These are phyloP conservation scores for Ciconia nigra DNA, from an alignment of 2,797 vertebrate species.

Conservation along the genomic window DNA sequence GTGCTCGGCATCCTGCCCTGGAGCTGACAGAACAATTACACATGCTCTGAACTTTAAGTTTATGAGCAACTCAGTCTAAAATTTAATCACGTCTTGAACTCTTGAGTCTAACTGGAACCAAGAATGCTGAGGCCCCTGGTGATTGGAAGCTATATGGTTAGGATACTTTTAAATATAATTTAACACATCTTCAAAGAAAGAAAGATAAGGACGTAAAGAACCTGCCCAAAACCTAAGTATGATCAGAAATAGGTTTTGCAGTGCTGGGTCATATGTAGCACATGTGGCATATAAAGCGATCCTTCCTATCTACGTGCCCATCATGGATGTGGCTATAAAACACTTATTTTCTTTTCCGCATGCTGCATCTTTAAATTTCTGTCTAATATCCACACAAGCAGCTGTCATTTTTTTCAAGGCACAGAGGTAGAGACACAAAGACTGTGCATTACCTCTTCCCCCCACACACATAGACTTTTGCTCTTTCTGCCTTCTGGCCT, in stretches of 20 bases:
- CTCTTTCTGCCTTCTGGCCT: conserved; percentile 28
- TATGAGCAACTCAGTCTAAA: not conserved
- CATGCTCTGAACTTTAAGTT: not conserved
- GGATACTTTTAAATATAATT: not conserved
- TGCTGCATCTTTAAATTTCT: not conserved
- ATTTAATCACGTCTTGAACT: not conserved
- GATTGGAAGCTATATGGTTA: not conserved
- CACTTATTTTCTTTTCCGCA: not conserved
- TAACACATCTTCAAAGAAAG: not conserved
- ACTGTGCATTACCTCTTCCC: not conserved
- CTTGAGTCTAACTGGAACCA: not conserved
- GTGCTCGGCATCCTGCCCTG: not conserved
- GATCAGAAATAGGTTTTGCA: not conserved
- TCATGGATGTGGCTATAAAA: not conserved
- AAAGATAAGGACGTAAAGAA: not conserved
- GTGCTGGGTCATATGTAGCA: not conserved
- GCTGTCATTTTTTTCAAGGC: not conserved
- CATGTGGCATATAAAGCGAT: not conserved
- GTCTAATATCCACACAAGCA: not conserved
- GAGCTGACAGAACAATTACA: not conserved
- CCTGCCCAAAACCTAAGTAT: not conserved
- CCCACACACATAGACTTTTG: not conserved
- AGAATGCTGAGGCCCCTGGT: not conserved
- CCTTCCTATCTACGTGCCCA: not conserved
- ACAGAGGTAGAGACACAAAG: not conserved